Conservation (phyloP, 2,113 vertebrate genomes). For the Ptyas mucosa region DNA sequence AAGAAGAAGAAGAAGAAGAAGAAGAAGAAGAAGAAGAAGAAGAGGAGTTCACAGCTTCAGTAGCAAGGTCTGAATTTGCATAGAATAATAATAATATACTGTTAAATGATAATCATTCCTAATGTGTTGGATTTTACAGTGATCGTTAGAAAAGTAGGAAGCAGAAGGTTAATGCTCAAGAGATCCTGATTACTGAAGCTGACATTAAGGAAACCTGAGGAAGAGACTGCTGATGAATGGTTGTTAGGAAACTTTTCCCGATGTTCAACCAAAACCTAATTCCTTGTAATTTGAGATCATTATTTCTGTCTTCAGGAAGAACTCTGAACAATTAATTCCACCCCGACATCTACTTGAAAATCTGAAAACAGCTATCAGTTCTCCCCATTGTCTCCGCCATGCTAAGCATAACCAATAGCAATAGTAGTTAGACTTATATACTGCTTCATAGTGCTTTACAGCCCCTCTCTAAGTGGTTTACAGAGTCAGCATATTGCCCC, state of each 20-base stretch:
- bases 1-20: too few relatives aligned
- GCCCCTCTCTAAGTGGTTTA: neutral
- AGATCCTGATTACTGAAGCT: neutral
- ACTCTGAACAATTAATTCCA: neutral
- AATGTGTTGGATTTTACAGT: neutral
- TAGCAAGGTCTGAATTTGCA: constrained; percentile 3
- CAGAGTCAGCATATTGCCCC: neutral
- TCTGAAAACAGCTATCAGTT: neutral
- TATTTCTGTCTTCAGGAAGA: neutral
- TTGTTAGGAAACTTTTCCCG: neutral
- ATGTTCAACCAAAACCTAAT: neutral
- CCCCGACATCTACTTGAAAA: neutral
- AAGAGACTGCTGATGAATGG: neutral
- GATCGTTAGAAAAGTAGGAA: neutral
- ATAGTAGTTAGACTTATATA: neutral
- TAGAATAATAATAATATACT: neutral
- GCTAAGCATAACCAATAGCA: neutral
- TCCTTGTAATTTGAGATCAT: neutral
- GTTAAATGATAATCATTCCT: constrained; percentile 1
- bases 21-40: too few relatives aligned
- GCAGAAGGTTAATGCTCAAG: constrained; percentile 22
- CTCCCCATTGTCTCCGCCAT: neutral
- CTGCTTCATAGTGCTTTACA: neutral
- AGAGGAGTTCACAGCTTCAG: neutral
- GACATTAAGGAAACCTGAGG: neutral